Evolutionary conservation across 1,140 invertebrate genomes (phyloP).

Genomic region (Drosophila dunni): DNA sequence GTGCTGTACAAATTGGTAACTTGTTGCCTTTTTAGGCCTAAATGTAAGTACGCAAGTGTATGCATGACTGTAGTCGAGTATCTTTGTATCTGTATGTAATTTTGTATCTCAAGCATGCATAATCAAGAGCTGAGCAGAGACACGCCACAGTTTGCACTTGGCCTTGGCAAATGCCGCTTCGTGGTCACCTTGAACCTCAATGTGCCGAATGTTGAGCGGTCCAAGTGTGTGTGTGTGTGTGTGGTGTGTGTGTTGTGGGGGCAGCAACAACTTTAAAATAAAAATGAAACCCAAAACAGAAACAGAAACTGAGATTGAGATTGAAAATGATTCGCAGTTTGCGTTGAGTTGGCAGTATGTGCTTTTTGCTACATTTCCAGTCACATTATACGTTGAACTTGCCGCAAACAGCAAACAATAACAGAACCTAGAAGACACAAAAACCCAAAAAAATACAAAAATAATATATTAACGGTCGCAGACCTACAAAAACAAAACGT

Average conservation of each 20-base stretch:
- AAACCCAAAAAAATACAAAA: background rate
- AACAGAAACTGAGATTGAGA: constrained; percentile 23
- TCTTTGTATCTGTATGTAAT: constrained; percentile 3
- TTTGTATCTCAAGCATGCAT: constrained; percentile 47
- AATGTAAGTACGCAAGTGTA: constrained; percentile 11
- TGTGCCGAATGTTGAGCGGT: constrained; percentile 71
- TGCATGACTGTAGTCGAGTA: background rate
- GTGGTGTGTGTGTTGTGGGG: constrained; percentile 25
- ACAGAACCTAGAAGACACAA: constrained; percentile 52
- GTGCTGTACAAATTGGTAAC: constrained; percentile 30
- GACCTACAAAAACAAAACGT: constrained; percentile 78
- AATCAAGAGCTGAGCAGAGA: constrained; percentile 43
- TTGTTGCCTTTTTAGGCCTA: constrained; percentile 28
- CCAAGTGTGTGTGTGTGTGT: constrained; percentile 18
- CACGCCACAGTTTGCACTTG: constrained; percentile 70
- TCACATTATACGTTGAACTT: constrained; percentile 63
- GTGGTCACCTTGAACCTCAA: constrained; percentile 76
- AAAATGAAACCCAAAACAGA: background rate
- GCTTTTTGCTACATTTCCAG: constrained; percentile 62
- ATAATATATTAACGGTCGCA: constrained; percentile 56
- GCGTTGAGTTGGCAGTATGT: constrained; percentile 76
- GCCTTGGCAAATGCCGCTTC: constrained; percentile 69
- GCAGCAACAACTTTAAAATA: constrained; percentile 24
- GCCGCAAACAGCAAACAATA: constrained; percentile 52
- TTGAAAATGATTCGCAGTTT: constrained; percentile 40